A percentile compares a stretch with the other conserved stretches of the same genome.
Conservation (phyloP, 2,888 invertebrate species). For the Litoditis marina region DNA sequence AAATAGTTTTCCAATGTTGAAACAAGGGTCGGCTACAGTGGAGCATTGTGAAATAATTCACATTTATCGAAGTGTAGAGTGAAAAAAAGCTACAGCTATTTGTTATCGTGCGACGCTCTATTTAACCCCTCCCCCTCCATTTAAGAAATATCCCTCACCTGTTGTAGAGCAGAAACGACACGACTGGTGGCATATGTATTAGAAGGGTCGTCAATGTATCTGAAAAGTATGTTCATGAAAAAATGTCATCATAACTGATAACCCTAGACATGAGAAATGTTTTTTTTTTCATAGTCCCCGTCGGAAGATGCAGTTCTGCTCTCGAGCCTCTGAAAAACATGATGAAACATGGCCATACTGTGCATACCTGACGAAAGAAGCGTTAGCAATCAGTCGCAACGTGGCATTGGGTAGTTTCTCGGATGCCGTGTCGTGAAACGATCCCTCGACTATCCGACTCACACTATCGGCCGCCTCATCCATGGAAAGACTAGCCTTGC, state of each 20-base stretch:
- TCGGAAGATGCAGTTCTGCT: not conserved
- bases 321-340: too few species aligned
- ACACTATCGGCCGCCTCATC: constrained; percentile 51
- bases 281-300: too few species aligned
- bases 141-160: constrained; percentile 19
- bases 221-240: constrained; percentile 4
- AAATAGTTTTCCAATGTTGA: too few species aligned
- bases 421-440: constrained; percentile 38
- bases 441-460: constrained; percentile 50
- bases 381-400: constrained; percentile 57
- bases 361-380: constrained; percentile 51
- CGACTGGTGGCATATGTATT: constrained; percentile 30
- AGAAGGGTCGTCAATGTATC: constrained; percentile 45
- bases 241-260: not conserved
- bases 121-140: too few species aligned
- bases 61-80: too few species aligned
- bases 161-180: constrained; percentile 42
- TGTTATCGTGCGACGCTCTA: too few species aligned
- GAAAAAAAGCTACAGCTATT: too few species aligned
- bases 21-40: too few species aligned
- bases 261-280: not conserved
- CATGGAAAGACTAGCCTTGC: constrained; percentile 37
- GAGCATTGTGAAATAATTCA: too few species aligned
- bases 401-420: constrained; percentile 55
- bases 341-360: too few species aligned